Evolutionary conservation across 1,140 invertebrate species (phyloP), one percentile per base, ranked within the genome.

Genomic region (Meloidogyne exigua): DNA sequence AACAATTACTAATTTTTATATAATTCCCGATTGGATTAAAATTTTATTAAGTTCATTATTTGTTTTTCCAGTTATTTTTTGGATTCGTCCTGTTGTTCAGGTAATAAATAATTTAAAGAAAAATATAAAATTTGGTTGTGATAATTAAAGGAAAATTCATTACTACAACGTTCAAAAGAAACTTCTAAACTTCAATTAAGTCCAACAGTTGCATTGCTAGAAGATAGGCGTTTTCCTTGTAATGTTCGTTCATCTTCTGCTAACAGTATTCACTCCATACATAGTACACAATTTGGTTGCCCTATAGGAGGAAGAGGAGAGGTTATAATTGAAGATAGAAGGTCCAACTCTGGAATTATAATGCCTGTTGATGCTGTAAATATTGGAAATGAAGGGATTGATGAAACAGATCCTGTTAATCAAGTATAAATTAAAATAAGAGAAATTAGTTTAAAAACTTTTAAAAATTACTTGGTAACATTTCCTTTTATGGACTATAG

Each of bases 11-110:
- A 71, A 64, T 49, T 49, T 32, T 64, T 62, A 76, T 77, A 63
- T 63, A 10, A 25, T 84, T 63, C 81, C 84, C 2, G 73, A 76
- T 32, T 85, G 84, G 84, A 49, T 82, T 1, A 85, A 86, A 69
- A 80, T 85, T 65, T 39, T 82, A 0, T 64, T 85, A 10, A 79
- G 67, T 11, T 78, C 83, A 15, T 23, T 82, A 28, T 77, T 82
- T 32, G 39, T 82, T 28, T 4, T 82, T 74, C 81, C 77, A 36
- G 68, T 76, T 68, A 42, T 62, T 49, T 68, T 57, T 26, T 76
- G 75, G 75, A 67, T 76, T 57, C 72, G 68, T n/a, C 66, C 62
- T n/a, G 9, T 11, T 1, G 25, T 18, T 44, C 69, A 44, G 62
- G 26, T 49, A 57, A 9, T 39, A 57, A 57, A n/a, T 57, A 15